Base-by-base conservation (phyloP, 2,888 invertebrate genomes). In the Lochmaea capreae region DNA sequence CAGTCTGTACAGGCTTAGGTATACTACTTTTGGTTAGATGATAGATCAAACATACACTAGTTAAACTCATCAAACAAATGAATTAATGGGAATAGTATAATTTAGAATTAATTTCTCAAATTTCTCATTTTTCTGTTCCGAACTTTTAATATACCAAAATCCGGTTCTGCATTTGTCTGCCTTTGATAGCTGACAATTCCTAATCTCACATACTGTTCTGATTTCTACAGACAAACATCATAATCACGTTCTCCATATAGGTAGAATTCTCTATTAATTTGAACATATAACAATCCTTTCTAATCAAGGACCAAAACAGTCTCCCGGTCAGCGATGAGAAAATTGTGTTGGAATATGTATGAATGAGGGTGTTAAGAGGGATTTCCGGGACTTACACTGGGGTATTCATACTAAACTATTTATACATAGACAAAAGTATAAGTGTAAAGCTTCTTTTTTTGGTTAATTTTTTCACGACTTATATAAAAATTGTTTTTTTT, bases 101-200 rank as follows among this genome's bases (percentile, higher is more conserved):
- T 5, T 33, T 8, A 0, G 33, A 33, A 8, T 33, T 33, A 33
- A 1, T 33, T 33, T 33, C 8, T 8, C 6, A 46, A 14, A 12
- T 12, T 46, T 46, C 14, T 46, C 1, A 14, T 14, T 12, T 46
- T 46, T 3, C 12, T 12, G 46, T 12, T 12, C 12, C 2, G 12
- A 46, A 43, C 9, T 43, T 43, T 11, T 0, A 3, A 14, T 46
- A 12, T 10, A 2, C 9, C 6, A n/a, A 43, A 72, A 63, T 59
- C 57, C 71, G 58, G 22, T 12, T 14, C 71, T 71, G 71, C 43
- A 39, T n/a, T 46, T 67, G 78, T 76, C 79, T 80, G 80, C 75
- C 74, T 79, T 79, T 81, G 80, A 81, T 77, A 76, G 74, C 79
- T 78, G 76, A 80, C 80, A 81, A 79, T 80, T 80, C 81, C 80